Evolutionary conservation across 2,113 vertebrate species (phyloP).

Genomic region (Scopus umbretta): DNA sequence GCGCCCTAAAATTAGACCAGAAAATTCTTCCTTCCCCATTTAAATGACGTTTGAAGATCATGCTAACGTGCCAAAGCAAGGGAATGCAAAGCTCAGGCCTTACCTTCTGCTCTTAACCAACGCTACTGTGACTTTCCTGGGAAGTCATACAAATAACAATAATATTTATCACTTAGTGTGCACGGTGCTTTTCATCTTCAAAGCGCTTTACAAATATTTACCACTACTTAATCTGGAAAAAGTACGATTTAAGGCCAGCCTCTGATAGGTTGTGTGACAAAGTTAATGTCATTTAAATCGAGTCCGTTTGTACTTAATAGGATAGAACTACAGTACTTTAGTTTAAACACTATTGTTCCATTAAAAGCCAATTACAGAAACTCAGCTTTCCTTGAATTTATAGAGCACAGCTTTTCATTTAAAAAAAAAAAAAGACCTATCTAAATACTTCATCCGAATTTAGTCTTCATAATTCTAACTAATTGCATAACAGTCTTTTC

Average conservation of each 20-base stretch:
- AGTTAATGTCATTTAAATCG: slow-evolving; percentile 29
- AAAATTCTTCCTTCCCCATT: not conserved
- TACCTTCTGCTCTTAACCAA: not conserved
- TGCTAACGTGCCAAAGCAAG: not conserved
- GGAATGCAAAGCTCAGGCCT: not conserved
- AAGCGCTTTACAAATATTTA: not conserved
- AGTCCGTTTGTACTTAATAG: slow-evolving; percentile 27
- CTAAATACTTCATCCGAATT: not conserved
- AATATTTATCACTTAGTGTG: not conserved
- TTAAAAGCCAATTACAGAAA: slow-evolving; percentile 48
- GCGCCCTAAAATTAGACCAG: slow-evolving; percentile 15
- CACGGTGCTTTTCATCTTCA: not conserved
- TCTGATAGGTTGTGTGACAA: slow-evolving; percentile 16
- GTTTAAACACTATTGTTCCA: slow-evolving; percentile 6
- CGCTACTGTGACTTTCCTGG: not conserved
- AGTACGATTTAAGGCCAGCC: slow-evolving; percentile 26
- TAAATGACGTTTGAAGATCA: not conserved
- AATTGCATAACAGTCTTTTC: not conserved
- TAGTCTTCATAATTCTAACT: not conserved
- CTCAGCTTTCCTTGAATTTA: not conserved
- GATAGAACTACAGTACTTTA: not conserved
- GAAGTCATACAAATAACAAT: not conserved
- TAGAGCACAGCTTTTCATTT: not conserved
- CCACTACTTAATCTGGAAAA: slow-evolving; percentile 6
- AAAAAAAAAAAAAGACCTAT: not conserved